Evolutionary conservation across 2,888 invertebrate genomes (phyloP).

Genomic region (Trissoscelio sp.): DNA sequence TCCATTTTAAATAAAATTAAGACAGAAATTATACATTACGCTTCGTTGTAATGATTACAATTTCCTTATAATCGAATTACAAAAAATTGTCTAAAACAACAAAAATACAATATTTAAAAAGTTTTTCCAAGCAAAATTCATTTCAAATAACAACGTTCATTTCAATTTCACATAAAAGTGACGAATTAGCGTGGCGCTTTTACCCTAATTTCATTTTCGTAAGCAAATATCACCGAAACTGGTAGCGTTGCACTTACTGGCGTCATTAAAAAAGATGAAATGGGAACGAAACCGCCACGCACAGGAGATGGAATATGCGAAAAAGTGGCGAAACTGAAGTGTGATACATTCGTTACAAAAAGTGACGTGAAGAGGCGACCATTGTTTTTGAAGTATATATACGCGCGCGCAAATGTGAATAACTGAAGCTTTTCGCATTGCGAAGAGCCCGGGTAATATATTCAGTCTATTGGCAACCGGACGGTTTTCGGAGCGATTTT

Average conservation of each 20-base stretch:
- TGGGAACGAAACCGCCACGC: slow-evolving; percentile 2
- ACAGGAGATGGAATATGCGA: slow-evolving; percentile 9
- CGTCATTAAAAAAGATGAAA: slow-evolving; percentile 25
- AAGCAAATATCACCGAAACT: slow-evolving; percentile 5
- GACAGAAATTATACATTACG: neutral
- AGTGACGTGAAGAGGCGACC: slow-evolving; percentile 15
- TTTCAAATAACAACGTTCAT: neutral
- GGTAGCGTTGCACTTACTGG: neutral
- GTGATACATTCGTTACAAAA: slow-evolving; percentile 36
- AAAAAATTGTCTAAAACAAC: too few species aligned
- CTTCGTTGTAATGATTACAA: too few species aligned
- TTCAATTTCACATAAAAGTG: slow-evolving; percentile 7
- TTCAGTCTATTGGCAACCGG: slow-evolving; percentile 28
- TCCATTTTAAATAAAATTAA: too few species aligned
- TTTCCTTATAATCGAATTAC: too few species aligned
- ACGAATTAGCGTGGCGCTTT: neutral
- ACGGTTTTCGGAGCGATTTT: slow-evolving; percentile 40
- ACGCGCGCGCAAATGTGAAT: slow-evolving; percentile 5
- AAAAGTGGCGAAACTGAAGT: slow-evolving; percentile 31
- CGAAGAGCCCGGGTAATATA: slow-evolving; percentile 17
- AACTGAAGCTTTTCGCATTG: slow-evolving; percentile 7
- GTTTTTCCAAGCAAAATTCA: neutral
- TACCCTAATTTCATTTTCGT: slow-evolving; percentile 14
- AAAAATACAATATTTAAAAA: too few species aligned
- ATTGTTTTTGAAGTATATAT: slow-evolving; percentile 26